Conservation (phyloP, 2,113 vertebrate species). For the Pseudopipra pipra region DNA sequence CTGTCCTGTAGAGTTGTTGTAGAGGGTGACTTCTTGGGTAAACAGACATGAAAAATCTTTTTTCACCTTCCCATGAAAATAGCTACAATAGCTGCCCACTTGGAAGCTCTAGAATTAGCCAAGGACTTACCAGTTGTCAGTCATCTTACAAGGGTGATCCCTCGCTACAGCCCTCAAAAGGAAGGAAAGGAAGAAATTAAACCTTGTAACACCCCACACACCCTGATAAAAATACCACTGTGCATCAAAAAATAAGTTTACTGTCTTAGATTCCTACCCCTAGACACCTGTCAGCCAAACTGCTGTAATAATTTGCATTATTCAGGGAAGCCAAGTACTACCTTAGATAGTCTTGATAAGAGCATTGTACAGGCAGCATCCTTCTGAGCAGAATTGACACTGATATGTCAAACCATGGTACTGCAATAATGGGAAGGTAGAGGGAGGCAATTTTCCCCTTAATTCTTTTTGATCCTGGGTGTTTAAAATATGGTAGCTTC, state of each 20-base stretch:
- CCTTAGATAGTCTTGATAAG: neutral
- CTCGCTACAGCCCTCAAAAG: neutral
- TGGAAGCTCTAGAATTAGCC: neutral
- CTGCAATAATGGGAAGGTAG: neutral
- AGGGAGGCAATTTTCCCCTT: neutral
- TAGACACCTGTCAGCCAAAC: neutral
- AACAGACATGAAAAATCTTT: neutral
- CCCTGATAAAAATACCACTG: neutral
- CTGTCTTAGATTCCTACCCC: neutral
- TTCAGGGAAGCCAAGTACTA: neutral
- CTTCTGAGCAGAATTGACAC: neutral
- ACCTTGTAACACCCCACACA: neutral
- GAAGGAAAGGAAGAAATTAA: neutral
- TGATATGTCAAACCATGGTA: neutral
- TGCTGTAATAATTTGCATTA: neutral
- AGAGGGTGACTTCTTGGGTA: neutral
- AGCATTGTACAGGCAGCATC: neutral
- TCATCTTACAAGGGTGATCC: neutral
- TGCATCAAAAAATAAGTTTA: neutral
- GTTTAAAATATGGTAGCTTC: neutral
- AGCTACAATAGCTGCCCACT: neutral
- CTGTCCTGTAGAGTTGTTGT: neutral
- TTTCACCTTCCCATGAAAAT: neutral
- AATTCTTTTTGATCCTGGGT: neutral
- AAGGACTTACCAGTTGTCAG: neutral